Base-by-base conservation (phyloP, 2,113 vertebrate species). In the Chitala chitala region DNA sequence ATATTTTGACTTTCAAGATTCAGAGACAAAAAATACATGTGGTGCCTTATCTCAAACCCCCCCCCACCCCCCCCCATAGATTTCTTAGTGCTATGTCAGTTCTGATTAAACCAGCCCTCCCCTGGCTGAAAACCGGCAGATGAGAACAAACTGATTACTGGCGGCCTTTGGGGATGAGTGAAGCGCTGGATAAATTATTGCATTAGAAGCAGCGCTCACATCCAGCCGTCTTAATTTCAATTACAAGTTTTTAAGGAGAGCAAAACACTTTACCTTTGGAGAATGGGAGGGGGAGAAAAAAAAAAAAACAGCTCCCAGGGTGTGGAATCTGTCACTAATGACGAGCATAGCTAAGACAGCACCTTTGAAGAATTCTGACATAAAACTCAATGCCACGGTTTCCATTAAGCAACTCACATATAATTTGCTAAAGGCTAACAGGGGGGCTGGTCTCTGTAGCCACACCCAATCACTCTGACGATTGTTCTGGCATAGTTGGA, bases 131-230 rank as follows among this genome's bases (percentile, higher is more conserved):
- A 86, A 82, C 82, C 85, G 88, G 83, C 80, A 85, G 88, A 88
- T 85, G 86, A 88, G 87, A 90, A 89, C 87, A 87, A 87, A 90
- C 89, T 87, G 89, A 87, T 88, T 86, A 86, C 86, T 87, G 90
- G 82, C 86, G 82, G 86, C 88, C 88, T 87, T 88, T 72, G 20
- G 48, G 89, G 76, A 63, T 86, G 86, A 89, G 87, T 86, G 84
- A 80, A 77, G 89, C 84, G 87, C 84, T 86, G 83, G 88, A 86
- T 86, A 85, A 82, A 88, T 87, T 88, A 88, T 87, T 86, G 89
- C 85, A 88, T 86, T 86, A 88, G 85, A 85, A 33, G 80, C 75
- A 81, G 69, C 74, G 72, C 63, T 55, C 71, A n/a, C 31, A 54
- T n/a, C 29, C 74, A 79, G 33, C 71, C 22, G 61, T 63, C 66